These are phyloP conservation scores for Passer montanus DNA, from an alignment of 2,113 vertebrate species.

Conservation along the genomic window DNA sequence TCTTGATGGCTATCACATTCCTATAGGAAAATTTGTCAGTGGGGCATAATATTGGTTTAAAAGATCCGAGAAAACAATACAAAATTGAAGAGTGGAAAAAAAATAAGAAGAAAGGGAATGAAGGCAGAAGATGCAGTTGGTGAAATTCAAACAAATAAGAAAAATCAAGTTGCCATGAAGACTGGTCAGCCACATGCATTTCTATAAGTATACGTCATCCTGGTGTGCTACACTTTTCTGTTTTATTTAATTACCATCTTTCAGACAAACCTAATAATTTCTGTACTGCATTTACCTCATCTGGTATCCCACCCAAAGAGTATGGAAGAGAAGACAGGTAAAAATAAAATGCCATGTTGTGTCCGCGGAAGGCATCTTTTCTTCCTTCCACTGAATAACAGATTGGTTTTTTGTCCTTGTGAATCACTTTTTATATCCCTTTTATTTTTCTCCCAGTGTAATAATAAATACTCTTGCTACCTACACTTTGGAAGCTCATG, in stretches of 20 bases:
- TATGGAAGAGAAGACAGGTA: background rate
- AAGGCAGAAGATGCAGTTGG: background rate
- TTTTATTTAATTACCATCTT: background rate
- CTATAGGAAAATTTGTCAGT: constrained; percentile 24
- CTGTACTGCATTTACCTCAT: background rate
- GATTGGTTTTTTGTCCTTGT: background rate
- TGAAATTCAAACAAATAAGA: background rate
- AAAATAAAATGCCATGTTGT: background rate
- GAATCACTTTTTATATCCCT: background rate
- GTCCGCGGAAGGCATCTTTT: background rate
- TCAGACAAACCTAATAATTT: background rate
- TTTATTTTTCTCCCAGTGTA: background rate
- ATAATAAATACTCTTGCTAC: background rate
- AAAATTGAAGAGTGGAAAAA: background rate
- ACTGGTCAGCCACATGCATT: background rate
- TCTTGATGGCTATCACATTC: constrained; percentile 16
- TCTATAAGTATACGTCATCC: background rate
- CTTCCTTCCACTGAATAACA: background rate
- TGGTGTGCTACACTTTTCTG: background rate
- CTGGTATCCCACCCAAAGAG: background rate
- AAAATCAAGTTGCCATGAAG: background rate
- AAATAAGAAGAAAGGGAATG: fast-evolving
- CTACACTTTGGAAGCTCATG: background rate
- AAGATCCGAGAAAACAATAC: background rate
- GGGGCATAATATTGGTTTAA: background rate